Evolutionary conservation across 2,888 invertebrate genomes (phyloP).

Genomic region (Pterostichus madidus): DNA sequence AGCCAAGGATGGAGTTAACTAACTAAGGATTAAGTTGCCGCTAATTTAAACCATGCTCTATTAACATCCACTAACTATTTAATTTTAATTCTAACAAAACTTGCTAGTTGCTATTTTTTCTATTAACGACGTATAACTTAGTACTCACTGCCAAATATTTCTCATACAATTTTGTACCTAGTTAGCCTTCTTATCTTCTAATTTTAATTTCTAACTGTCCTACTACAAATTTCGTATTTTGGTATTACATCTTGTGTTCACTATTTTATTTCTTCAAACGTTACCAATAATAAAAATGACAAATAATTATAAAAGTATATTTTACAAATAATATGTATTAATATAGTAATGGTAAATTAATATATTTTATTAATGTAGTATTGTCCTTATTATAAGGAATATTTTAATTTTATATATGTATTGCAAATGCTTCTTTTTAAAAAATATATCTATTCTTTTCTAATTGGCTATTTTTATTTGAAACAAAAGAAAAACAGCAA

Average conservation of each 20-base stretch:
- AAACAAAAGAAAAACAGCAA: conserved; percentile 37
- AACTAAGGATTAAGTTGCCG: conserved; percentile 69
- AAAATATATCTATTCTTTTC: conserved; percentile 55
- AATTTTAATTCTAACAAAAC: conserved; percentile 6
- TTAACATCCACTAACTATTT: conserved; percentile 49
- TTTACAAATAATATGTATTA: conserved; percentile 27
- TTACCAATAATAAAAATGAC: conserved; percentile 23
- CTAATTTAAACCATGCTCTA: conserved; percentile 49
- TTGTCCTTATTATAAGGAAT: conserved; percentile 4
- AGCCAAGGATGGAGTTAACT: conserved; percentile 73
- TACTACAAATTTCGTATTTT: conserved; percentile 2
- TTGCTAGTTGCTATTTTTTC: conserved; percentile 49
- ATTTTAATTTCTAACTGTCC: conserved; percentile 2
- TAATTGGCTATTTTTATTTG: conserved; percentile 55
- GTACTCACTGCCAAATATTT: conserved; percentile 50
- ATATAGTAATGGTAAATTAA: conserved; percentile 34
- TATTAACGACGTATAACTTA: conserved; percentile 64
- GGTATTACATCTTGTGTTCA: conserved; percentile 35
- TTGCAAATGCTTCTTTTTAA: conserved; percentile 46
- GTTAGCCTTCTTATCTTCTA: not conserved
- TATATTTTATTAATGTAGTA: conserved; percentile 37
- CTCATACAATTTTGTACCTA: conserved; percentile 4
- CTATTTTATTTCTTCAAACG: conserved; percentile 37
- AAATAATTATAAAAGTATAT: conserved; percentile 16
- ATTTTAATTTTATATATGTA: conserved; percentile 22